Evolutionary conservation across 2,888 invertebrate species (phyloP).

Genomic region (Tricholauxania praeusta): DNA sequence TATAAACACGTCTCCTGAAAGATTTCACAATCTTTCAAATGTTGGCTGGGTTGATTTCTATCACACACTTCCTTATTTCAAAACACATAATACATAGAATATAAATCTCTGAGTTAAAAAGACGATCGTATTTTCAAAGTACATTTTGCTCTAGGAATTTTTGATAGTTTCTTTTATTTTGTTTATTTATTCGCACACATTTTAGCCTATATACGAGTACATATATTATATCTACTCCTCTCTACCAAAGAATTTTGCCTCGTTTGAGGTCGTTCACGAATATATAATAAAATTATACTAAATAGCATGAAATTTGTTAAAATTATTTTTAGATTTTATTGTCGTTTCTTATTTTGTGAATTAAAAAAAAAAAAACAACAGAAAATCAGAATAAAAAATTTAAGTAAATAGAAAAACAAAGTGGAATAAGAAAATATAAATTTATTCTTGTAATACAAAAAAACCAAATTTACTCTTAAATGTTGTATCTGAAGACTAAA

Average conservation of each 20-base stretch:
- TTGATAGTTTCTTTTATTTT: constrained; percentile 11
- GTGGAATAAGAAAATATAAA: background rate
- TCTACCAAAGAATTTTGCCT: constrained; percentile 25
- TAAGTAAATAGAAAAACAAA: background rate
- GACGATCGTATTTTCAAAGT: background rate
- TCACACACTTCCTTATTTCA: too few species aligned
- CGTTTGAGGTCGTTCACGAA: constrained; percentile 30
- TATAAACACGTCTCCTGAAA: too few species aligned
- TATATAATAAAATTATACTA: constrained; percentile 11
- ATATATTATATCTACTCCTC: background rate
- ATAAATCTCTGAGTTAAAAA: too few species aligned
- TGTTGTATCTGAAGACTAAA: background rate
- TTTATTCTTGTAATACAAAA: background rate
- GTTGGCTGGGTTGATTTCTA: too few species aligned
- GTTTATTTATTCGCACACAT: background rate
- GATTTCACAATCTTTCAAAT: too few species aligned
- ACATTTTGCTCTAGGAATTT: constrained; percentile 10
- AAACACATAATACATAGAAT: too few species aligned
- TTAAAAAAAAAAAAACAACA: background rate
- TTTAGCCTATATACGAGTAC: constrained; percentile 29
- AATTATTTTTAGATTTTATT: constrained; percentile 32
- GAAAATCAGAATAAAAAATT: constrained; percentile 6
- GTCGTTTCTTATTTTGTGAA: background rate
- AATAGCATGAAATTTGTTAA: background rate
- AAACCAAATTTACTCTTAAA: background rate